Conservation (phyloP, 2,113 vertebrate genomes). For the Cephalopholis sonnerati region DNA sequence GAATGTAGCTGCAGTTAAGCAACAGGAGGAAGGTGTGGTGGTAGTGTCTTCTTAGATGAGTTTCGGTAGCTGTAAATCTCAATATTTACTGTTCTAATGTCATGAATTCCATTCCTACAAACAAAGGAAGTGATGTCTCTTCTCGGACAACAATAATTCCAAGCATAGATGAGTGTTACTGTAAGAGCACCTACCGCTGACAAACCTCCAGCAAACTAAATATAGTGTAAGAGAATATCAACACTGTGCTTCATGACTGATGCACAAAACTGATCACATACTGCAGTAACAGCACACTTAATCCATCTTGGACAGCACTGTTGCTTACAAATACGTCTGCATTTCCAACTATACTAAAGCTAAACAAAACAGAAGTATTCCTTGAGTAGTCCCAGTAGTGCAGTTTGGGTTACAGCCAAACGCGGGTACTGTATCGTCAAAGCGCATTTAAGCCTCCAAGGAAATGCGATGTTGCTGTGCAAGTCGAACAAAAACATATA, state of each 20-base stretch:
- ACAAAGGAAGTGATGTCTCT: constrained; percentile 26
- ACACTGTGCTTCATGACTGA: constrained; percentile 35
- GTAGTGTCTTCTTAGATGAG: not conserved
- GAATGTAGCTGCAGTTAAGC: not conserved
- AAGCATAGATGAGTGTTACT: constrained; percentile 24
- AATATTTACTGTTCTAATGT: constrained; percentile 42
- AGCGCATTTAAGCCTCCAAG: constrained; percentile 9
- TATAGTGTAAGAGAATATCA: constrained; percentile 10
- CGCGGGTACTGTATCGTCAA: not conserved
- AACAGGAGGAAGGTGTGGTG: not conserved
- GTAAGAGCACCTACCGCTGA: constrained; percentile 5
- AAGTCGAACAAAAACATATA: not conserved
- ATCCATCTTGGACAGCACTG: constrained; percentile 16
- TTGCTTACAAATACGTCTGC: constrained; percentile 7
- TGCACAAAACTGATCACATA: constrained; percentile 28
- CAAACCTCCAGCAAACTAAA: constrained; percentile 38
- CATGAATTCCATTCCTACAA: constrained; percentile 24
- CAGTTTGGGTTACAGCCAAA: constrained; percentile 8
- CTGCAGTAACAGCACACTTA: constrained; percentile 30
- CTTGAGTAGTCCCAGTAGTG: constrained; percentile 15
- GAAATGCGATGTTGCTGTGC: not conserved
- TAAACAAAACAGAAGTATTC: constrained; percentile 16
- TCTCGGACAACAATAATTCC: constrained; percentile 36
- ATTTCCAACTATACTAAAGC: constrained; percentile 13
- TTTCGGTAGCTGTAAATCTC: constrained; percentile 14